Base-by-base conservation (phyloP, 2,113 vertebrate species). In the Isurus oxyrinchus region DNA sequence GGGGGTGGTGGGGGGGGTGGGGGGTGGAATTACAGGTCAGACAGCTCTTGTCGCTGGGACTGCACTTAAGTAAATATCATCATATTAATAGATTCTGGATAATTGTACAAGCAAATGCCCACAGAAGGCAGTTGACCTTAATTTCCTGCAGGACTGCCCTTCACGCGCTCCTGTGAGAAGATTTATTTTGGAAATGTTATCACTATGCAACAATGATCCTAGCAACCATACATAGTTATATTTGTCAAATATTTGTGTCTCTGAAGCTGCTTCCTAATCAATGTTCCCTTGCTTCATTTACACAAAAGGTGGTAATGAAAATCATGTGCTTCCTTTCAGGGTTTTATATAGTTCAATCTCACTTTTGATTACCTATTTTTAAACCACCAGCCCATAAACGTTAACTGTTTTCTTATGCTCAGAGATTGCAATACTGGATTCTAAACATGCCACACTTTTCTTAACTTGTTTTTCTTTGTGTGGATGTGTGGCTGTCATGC, bases 31-130 rank as follows among this genome's bases (percentile, higher is more conserved):
- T 98, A 98, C 98, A 98, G 98, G 98, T 98, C 98, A 98, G 97
- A 97, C 97, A 97, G 97, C 97, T 96, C 97, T 97, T 97, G 98
- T 98, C 97, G 97, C 96, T 81, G 97, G 97, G 97, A 97, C 97
- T 97, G 97, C 97, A 97, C 97, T 98, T 98, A 98, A 98, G 98
- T 98, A 98, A 98, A 98, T 98, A 98, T 98, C 97, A 97, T 97
- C 96, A 96, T 97, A 97, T 98, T 98, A 98, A 98, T 98, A 97
- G 96, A 97, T 98, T 97, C 97, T 97, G 97, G 97, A 97, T 98
- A 98, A 98, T 98, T 98, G 97, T 98, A 97, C 97, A 98, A 98
- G 97, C 97, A 97, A 97, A 96, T 97, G 97, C 96, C 97, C 97
- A 97, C 97, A 97, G 97, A 97, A 97, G 97, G 96, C 97, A 97